A percentile compares a stretch with the other conserved stretches of the same genome.
phyloP scores from a whole-genome alignment of 2,888 invertebrate genomes.

The Carabus problematicus region DNA sequence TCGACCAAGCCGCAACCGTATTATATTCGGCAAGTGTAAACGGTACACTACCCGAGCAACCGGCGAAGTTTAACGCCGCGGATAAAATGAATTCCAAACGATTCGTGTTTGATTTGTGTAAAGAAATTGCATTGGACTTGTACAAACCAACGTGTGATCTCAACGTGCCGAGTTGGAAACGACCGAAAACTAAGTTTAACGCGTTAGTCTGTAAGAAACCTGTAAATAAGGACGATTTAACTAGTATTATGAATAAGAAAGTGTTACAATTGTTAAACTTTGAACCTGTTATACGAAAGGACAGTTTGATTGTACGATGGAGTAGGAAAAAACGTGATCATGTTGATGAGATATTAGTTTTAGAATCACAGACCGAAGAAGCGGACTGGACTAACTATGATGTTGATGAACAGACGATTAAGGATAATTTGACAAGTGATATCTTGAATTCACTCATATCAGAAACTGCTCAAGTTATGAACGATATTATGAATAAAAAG shows the following conservation, averaged over 20 bases:
- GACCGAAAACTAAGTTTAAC: constrained; percentile 58
- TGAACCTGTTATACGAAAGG: constrained; percentile 61
- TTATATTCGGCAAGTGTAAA: constrained; percentile 60
- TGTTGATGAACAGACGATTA: constrained; percentile 72
- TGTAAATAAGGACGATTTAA: constrained; percentile 60
- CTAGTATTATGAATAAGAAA: constrained; percentile 62
- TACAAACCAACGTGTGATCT: constrained; percentile 59
- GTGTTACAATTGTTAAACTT: constrained; percentile 64
- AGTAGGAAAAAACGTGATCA: constrained; percentile 71
- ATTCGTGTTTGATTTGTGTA: constrained; percentile 69
- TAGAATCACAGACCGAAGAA: constrained; percentile 76
- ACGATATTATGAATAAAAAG: constrained; percentile 49
- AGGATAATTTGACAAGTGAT: constrained; percentile 66
- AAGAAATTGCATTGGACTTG: constrained; percentile 64
- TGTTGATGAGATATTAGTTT: constrained; percentile 74
- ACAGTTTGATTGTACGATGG: constrained; percentile 68
- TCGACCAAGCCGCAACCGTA: constrained; percentile 59
- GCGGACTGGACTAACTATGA: constrained; percentile 77
- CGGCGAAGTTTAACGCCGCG: constrained; percentile 48
- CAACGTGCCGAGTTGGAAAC: constrained; percentile 63
- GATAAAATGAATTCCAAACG: constrained; percentile 50
- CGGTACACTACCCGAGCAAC: constrained; percentile 49
- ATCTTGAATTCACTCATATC: constrained; percentile 64
- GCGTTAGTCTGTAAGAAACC: constrained; percentile 58
- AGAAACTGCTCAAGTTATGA: constrained; percentile 58